Base-by-base conservation (phyloP, 2,888 invertebrate genomes). In the Acanthopleura granulata region DNA sequence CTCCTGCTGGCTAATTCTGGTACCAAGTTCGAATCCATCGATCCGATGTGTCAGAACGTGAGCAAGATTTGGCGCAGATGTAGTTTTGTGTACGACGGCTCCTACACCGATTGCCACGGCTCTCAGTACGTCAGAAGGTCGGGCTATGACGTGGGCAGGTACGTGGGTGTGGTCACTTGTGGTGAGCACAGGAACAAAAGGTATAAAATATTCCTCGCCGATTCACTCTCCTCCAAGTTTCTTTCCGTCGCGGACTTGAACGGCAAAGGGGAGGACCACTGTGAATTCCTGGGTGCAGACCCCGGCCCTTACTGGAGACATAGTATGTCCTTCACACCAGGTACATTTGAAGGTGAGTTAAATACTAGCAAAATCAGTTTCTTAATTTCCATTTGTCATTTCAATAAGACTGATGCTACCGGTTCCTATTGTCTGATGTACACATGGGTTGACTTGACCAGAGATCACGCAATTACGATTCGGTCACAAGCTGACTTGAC, bases 161-260 rank as follows among this genome's bases (percentile, higher is more conserved):
- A 57, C 57, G 57, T 57, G n/a, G 57, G 57, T 18, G 22, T 57
- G 18, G 57, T 57, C n/a, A 57, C 57, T n/a, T 57, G 57, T 57
- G 57, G 57, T n/a, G n/a, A n/a, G 12, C 18, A 18, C 57, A 22
- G n/a, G 18, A 22, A 22, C 18, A 40, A 40, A 40, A 57, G 57
- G 22, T 57, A 57, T 22, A 57, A 57, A 57, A 57, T 57, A 57
- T 57, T 57, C 22, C 22, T 57, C 4, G 57, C 6, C 18, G 57
- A 57, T n/a, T 57, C 57, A n/a, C 57, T 57, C 3, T 6, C 6
- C 12, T 57, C 57, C n/a, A 57, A 57, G 22, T 57, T 57, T 57
- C 57, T 57, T 22, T 18, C n/a, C 22, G 12, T 57, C 22, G 57
- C 57, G n/a, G 57, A 57, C 57, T 22, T 57, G 18, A 57, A 57